Base-by-base conservation (phyloP, 2,113 vertebrate genomes). In the Reinhardtius hippoglossoides region DNA sequence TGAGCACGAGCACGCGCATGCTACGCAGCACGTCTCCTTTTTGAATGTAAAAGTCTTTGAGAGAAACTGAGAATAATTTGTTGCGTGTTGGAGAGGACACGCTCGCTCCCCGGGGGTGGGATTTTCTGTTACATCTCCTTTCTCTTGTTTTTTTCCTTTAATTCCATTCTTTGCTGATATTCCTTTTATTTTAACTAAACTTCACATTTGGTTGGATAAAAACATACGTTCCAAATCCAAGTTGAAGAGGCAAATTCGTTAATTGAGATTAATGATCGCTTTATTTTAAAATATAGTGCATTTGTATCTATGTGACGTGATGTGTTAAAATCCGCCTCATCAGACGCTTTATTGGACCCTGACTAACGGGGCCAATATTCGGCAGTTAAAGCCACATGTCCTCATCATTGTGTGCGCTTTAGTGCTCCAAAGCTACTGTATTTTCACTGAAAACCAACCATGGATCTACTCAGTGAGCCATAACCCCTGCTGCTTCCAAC, bases 311-410 rank as follows among this genome's bases (percentile, higher is more conserved):
- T 57, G 58, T 20, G 5, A 44, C 7, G 48, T 4, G 59, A 60
- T 62, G 66, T 60, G 62, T 84, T 84, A 9, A 78, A 84, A 71
- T 73, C 55, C 15, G 54, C 31, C 60, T 55, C 58, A 76, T 67
- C 52, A 64, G 14, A 31, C 16, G 52, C 35, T 82, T 71, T 76
- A 80, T 50, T 82, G 46, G 63, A 75, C 9, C 48, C 48, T 26
- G 54, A 65, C 15, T 67, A 70, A 83, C 40, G 31, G 71, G 68
- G 48, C 67, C 71, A 70, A 44, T 59, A 24, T 78, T 75, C 24
- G 31, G 72, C 60, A 64, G 62, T 81, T 82, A 73, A 54, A 58
- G 31, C 82, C 72, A 67, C 57, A 70, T 79, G 67, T 50, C 50
- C 62, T 77, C 63, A 46, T 62, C 48, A 37, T 72, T 67, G 67